Base-by-base conservation (phyloP, 2,113 vertebrate genomes). In the Tylochromis polylepis region DNA sequence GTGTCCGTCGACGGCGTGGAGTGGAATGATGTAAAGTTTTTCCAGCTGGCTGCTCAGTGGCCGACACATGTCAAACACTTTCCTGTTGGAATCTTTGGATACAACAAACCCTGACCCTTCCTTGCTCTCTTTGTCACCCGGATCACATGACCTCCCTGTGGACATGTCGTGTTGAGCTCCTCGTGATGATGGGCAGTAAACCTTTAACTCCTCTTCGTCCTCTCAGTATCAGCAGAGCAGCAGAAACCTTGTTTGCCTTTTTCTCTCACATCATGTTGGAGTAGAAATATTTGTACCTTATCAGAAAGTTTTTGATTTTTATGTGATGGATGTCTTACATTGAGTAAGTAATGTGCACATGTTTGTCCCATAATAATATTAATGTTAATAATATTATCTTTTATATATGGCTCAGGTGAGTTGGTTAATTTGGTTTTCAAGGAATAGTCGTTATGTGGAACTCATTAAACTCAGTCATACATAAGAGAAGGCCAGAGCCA, bases 61-160 rank as follows among this genome's bases (percentile, higher is more conserved):
- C 97, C 97, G 60, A 97, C 97, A 0, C 97, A 97, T 0, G 97
- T 97, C 88, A 97, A 97, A 90, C 96, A 97, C 92, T 96, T 97
- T 91, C 97, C 97, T 7, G 96, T 97, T 12, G 97, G 97, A 82
- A 96, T 97, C 87, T 97, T 97, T 0, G 93, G 97, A 86, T 97
- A 97, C 94, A 96, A 92, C 0, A 97, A 97, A 91, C 92, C 90
- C 0, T 90, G 88, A 89, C 11, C 11, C 36, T 38, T 65, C 9
- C 11, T 38, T 20, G 2, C 20, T 14, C 80, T 11, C n/a, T 0
- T 24, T 46, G 2, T 46, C n/a, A 1, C 15, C 20, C 4, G 12
- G 29, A 31, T 65, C 41, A 65, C 58, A 8, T 65, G 59, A 22
- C 11, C 41, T 53, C 51, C 29, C 77, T 18, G 31, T 2, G 16